phyloP scores from a whole-genome alignment of 2,888 invertebrate species.

The Pteria penguin region DNA sequence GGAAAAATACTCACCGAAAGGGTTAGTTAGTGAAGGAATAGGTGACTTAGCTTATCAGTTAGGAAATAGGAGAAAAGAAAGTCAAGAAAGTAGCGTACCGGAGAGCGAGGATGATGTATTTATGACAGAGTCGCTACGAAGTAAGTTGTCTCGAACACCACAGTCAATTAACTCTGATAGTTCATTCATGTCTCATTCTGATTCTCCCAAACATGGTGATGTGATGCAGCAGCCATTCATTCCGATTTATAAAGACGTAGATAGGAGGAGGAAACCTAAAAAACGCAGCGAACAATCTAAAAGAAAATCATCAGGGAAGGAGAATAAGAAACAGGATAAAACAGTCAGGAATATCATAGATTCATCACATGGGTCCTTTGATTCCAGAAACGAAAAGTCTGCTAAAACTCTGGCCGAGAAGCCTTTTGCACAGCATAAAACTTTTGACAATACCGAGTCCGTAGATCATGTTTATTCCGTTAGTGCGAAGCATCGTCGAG shows the following conservation, averaged over 20 bases:
- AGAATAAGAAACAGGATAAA: not conserved
- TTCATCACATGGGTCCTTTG: not conserved
- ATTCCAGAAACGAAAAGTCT: not conserved
- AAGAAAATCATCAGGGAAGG: not conserved
- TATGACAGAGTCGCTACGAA: slow-evolving; percentile 11
- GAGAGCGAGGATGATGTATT: slow-evolving; percentile 46
- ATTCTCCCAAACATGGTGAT: not conserved
- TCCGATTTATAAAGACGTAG: not conserved
- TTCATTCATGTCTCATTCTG: not conserved
- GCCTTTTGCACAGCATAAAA: not conserved
- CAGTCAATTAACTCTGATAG: not conserved
- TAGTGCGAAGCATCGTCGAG: not conserved
- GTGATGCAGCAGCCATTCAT: not conserved
- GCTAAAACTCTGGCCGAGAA: not conserved
- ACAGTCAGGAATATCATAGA: not conserved
- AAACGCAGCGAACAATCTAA: not conserved
- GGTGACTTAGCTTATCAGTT: too few relatives aligned
- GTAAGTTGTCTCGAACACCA: slow-evolving; percentile 1
- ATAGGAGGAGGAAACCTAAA: slow-evolving; percentile 19
- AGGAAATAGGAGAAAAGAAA: not conserved
- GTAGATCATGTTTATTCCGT: not conserved
- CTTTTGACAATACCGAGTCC: not conserved
- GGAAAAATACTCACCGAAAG: not conserved
- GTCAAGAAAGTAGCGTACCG: not conserved
- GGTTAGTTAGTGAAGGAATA: too few relatives aligned